Base-by-base conservation (phyloP, 2,888 invertebrate species). In the Laothoe populi region DNA sequence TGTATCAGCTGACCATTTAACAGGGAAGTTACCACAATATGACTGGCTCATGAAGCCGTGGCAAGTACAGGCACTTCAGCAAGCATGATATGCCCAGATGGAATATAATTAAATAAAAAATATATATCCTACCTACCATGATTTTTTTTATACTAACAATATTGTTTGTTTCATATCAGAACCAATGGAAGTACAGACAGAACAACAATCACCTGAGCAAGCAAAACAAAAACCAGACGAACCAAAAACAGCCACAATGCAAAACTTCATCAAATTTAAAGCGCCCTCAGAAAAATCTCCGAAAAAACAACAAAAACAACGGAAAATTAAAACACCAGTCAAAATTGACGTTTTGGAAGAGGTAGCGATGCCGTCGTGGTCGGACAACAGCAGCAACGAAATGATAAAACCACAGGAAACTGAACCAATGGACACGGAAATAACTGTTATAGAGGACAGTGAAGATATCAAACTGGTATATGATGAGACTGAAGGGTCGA, bases 401-500 rank as follows among this genome's bases (percentile, higher is more conserved):
- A 79, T 90, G 1, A 82, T 88, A 0, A 84, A 84, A 48, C 83
- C 82, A 0, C 82, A 79, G 57, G 73, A 71, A 2, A 71, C 64
- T 0, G 70, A 74, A 49, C 57, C 68, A 0, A 75, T 48, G 16
- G 69, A 68, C 46, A 70, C 64, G 11, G 71, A 77, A 62, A 35
- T 78, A 10, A 75, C 78, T 63, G 70, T 77, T 2, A 79, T 71
- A 35, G 93, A 93, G 65, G 93, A 92, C 60, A 92, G 94, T 8
- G 94, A 94, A 74, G 94, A 95, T 71, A 94, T 95, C 24, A 92
- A 94, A 69, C 80, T 95, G 38, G 89, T 95, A 7, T 94, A 94
- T 59, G 94, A 93, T 60, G 95, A 95, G 42, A 93, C 94, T 0
- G 72, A 81, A 49, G 44, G 60, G 10, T 13, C 44, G 1, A 63